phyloP scores from a whole-genome alignment of 2,797 vertebrate genomes.

The Anas capensis region DNA sequence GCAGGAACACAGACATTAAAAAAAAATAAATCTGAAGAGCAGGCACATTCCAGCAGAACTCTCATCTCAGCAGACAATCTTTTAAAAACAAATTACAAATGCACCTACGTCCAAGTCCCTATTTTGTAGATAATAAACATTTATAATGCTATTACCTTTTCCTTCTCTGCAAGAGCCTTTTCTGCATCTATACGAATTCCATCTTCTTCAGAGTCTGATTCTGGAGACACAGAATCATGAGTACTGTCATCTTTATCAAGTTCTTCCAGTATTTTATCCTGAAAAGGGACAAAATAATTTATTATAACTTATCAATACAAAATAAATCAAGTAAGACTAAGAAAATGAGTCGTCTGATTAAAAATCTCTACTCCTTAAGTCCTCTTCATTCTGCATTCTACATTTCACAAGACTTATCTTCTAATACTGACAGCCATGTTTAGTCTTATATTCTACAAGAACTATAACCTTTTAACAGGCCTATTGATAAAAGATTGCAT shows the following conservation, averaged over 20 bases:
- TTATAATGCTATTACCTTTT: constrained; percentile 80
- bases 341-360: neutral
- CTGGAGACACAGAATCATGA: constrained; percentile 86
- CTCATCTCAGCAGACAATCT: neutral
- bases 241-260: constrained; percentile 91
- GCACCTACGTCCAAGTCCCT: neutral
- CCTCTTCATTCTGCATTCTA: neutral
- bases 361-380: neutral
- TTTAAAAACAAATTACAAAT: neutral
- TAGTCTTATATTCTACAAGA: neutral
- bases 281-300: neutral
- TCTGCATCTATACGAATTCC: constrained; percentile 82
- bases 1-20: neutral
- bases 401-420: neutral
- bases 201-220: constrained; percentile 92
- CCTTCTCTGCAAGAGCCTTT: constrained; percentile 87
- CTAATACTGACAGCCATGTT: neutral
- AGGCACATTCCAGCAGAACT: neutral
- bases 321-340: neutral
- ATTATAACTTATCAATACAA: neutral
- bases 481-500: rapidly evolving
- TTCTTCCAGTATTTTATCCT: constrained; percentile 92
- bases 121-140: neutral
- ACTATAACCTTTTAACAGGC: neutral
- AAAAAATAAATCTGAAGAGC: neutral